Conservation (phyloP, 2,797 vertebrate genomes). For the Tapera naevia region DNA sequence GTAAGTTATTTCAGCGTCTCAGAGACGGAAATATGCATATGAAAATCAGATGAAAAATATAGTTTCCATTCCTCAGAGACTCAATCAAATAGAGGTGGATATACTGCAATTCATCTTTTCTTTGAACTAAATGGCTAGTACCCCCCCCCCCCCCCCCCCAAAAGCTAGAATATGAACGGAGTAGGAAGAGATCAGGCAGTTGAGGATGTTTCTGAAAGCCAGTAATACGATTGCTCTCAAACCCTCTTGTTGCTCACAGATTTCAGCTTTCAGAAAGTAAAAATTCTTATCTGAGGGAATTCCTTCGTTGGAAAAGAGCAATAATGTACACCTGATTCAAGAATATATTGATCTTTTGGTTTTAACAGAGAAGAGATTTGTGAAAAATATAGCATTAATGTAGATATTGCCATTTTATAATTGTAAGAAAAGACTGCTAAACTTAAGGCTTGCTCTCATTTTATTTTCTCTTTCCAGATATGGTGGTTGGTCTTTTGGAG, state of each 20-base stretch:
- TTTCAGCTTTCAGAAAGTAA: not conserved
- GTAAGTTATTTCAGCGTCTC: not conserved
- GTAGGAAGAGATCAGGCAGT: not conserved
- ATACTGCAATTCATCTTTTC: not conserved
- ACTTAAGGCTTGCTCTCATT: not conserved
- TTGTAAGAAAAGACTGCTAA: not conserved
- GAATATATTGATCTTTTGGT: not conserved
- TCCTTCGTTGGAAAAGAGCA: not conserved
- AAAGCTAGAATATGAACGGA: not conserved
- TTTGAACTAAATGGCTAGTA: not conserved
- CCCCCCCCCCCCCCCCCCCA: too few species aligned
- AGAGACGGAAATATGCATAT: not conserved
- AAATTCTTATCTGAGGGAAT: not conserved
- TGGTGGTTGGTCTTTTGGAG: conserved; percentile 79
- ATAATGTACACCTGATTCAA: not conserved
- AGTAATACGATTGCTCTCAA: not conserved
- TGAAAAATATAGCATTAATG: not conserved
- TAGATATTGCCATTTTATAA: not conserved
- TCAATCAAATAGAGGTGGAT: not conserved
- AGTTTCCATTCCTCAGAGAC: not conserved
- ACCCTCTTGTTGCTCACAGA: not conserved
- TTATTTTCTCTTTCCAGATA: conserved; percentile 49
- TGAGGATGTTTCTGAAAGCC: not conserved
- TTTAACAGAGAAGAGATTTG: not conserved
- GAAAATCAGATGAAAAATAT: not conserved